A percentile compares a stretch with the other conserved stretches of the same genome.
These are phyloP conservation scores for Oryctolagus cuniculus DNA, from an alignment of 2,113 vertebrate genomes.

Conservation along the genomic window DNA sequence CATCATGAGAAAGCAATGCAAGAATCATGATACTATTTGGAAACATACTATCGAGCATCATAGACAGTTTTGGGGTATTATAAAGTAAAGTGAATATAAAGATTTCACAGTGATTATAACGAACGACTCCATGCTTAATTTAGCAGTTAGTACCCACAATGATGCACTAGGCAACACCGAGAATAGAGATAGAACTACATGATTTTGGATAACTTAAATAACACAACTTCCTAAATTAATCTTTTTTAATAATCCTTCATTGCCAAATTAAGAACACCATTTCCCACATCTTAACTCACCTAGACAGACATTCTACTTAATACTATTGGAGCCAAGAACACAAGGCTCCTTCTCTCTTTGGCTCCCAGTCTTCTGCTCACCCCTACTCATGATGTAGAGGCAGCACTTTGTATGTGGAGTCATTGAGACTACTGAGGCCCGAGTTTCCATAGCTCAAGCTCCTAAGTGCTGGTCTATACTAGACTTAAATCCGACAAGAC, in stretches of 20 bases:
- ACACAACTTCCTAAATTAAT: neutral
- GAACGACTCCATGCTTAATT: neutral
- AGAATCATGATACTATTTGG: neutral
- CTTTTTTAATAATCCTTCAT: neutral
- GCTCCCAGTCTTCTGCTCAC: neutral
- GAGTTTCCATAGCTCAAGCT: neutral
- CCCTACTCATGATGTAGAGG: neutral
- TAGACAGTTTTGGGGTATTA: neutral
- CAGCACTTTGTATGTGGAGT: neutral
- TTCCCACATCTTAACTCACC: neutral
- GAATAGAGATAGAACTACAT: neutral
- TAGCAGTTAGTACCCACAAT: neutral
- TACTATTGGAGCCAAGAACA: neutral
- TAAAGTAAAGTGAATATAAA: neutral
- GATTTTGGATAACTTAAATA: neutral
- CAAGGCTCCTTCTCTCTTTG: neutral
- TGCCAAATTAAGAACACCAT: neutral
- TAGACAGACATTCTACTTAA: neutral
- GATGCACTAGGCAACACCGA: neutral
- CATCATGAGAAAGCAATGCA: neutral
- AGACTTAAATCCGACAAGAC: neutral
- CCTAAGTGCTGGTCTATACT: neutral
- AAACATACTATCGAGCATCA: neutral
- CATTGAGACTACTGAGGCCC: neutral
- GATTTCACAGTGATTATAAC: neutral